Percentiles rank a stretch among this genome's conserved stretches.
These are phyloP conservation scores for Sminthurides bifidus DNA, from an alignment of 1,140 invertebrate genomes.

Conservation along the genomic window DNA sequence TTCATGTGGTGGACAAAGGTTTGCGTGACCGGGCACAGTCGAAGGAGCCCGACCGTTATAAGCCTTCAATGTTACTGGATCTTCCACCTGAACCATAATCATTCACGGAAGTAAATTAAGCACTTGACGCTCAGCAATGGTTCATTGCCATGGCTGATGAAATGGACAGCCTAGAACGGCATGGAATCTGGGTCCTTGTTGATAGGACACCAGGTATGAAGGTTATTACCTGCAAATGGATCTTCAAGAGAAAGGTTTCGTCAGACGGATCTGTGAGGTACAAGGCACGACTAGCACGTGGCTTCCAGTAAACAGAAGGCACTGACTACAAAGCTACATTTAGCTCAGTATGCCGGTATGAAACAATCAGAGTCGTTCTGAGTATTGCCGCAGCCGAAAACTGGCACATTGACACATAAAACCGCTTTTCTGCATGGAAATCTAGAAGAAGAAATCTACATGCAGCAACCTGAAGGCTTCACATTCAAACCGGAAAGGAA, in stretches of 20 bases:
- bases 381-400: constrained; percentile 29
- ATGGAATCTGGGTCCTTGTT: constrained; percentile 18
- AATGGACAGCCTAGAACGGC: background rate
- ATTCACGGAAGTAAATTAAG: background rate
- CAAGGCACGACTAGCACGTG: constrained; percentile 22
- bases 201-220: constrained; percentile 12
- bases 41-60: background rate
- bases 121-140: background rate
- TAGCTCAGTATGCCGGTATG: constrained; percentile 34
- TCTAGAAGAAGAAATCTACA: background rate
- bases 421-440: constrained; percentile 23
- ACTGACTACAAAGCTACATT: constrained; percentile 34
- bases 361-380: constrained; percentile 36
- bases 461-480: no score
- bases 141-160: constrained; percentile 9
- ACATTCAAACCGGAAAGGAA: no score
- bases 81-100: background rate
- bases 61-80: background rate
- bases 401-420: background rate
- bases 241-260: constrained; percentile 1
- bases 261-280: background rate
- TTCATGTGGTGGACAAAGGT: background rate
- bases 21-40: background rate
- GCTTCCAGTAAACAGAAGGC: constrained; percentile 18
- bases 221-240: constrained; percentile 25